Conservation (phyloP, 2,113 vertebrate genomes). For the Gila orcuttii region DNA sequence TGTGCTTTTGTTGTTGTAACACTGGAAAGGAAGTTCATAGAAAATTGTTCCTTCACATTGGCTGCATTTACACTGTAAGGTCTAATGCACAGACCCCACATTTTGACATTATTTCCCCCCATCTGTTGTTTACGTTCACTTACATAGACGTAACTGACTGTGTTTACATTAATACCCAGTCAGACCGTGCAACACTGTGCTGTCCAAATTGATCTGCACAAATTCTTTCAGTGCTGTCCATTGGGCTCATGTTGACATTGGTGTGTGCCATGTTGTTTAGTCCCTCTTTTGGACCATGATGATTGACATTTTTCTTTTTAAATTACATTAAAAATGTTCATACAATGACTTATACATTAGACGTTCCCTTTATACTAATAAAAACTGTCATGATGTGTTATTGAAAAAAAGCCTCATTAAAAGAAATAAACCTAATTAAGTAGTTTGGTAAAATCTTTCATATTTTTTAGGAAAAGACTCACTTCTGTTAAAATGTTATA, state of each 20-base stretch:
- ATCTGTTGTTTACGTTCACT: constrained; percentile 8
- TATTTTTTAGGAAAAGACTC: too few relatives aligned
- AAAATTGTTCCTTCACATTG: background rate
- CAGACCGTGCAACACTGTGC: background rate
- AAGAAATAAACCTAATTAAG: too few relatives aligned
- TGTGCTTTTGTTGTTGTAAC: constrained; percentile 4
- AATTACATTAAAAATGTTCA: too few relatives aligned
- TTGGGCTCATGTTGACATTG: background rate
- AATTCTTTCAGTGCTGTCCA: background rate
- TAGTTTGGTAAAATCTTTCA: too few relatives aligned
- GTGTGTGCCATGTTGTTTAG: background rate
- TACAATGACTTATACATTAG: too few relatives aligned
- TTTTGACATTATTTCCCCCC: background rate
- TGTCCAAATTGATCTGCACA: background rate
- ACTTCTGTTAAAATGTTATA: background rate
- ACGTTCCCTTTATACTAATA: too few relatives aligned
- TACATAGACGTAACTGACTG: background rate
- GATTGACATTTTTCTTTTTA: too few relatives aligned
- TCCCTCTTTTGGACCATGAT: background rate
- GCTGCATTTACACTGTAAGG: constrained; percentile 2
- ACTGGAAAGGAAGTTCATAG: background rate
- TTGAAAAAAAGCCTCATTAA: too few relatives aligned
- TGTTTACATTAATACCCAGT: constrained; percentile 21
- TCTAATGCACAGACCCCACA: background rate
- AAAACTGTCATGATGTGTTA: too few relatives aligned